These are phyloP conservation scores for Eurystomus gularis DNA, from an alignment of 2,113 vertebrate species.

Conservation along the genomic window DNA sequence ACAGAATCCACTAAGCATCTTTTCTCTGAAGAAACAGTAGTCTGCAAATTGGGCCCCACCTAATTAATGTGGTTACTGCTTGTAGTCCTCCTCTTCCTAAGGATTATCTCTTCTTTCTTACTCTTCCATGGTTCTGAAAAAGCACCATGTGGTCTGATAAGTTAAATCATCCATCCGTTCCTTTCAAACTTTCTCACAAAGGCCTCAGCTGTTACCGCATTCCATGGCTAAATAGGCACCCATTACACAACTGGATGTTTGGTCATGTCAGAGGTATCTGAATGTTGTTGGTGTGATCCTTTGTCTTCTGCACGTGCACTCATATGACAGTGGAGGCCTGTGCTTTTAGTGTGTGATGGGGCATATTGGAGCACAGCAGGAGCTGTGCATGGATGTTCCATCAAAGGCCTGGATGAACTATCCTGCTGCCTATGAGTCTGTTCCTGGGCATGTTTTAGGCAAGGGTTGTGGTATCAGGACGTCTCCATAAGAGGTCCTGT, in stretches of 20 bases:
- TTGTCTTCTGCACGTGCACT: neutral
- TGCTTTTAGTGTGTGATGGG: neutral
- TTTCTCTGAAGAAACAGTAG: neutral
- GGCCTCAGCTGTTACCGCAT: neutral
- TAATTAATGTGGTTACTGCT: neutral
- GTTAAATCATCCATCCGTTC: neutral
- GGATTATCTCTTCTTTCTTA: neutral
- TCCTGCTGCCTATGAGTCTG: neutral
- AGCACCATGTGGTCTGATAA: neutral
- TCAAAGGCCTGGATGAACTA: neutral
- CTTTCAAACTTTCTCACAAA: neutral
- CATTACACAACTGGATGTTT: accelerated
- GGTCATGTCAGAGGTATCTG: neutral
- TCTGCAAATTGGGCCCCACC: neutral
- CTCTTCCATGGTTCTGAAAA: neutral
- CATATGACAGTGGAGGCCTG: neutral
- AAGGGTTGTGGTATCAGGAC: neutral
- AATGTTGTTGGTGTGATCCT: neutral
- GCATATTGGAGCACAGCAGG: neutral
- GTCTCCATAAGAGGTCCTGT: neutral
- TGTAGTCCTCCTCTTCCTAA: neutral
- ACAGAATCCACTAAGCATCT: neutral
- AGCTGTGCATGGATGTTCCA: neutral
- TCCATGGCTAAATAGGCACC: neutral
- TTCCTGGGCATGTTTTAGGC: neutral